phyloP scores from a whole-genome alignment of 2,888 invertebrate genomes.

The Andricus curvator region DNA sequence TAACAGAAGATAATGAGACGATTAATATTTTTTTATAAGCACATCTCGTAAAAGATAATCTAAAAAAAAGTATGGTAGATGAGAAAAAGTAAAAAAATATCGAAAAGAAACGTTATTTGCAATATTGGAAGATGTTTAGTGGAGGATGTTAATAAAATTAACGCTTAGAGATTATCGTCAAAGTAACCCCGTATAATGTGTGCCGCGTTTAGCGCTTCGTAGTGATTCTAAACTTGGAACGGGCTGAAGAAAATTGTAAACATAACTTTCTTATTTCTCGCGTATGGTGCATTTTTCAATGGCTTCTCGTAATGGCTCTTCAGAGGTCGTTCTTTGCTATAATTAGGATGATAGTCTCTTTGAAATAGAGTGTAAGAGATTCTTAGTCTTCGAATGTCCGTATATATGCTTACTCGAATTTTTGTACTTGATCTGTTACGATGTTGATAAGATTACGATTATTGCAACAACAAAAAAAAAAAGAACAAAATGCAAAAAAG shows the following conservation, averaged over 20 bases:
- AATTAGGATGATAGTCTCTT: slow-evolving; percentile 35
- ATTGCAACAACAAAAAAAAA: neutral
- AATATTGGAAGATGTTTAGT: slow-evolving; percentile 44
- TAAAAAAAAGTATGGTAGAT: slow-evolving; percentile 61
- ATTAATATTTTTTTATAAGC: slow-evolving; percentile 73
- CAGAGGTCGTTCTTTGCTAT: slow-evolving; percentile 33
- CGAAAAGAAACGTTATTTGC: slow-evolving; percentile 39
- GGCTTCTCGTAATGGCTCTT: slow-evolving; percentile 8
- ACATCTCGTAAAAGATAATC: slow-evolving; percentile 68
- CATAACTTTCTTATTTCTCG: slow-evolving; percentile 26
- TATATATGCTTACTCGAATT: slow-evolving; percentile 28
- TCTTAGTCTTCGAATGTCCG: slow-evolving; percentile 22
- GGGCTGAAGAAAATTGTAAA: slow-evolving; percentile 9
- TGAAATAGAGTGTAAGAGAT: slow-evolving; percentile 25
- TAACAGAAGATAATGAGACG: slow-evolving; percentile 69
- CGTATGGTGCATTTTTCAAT: slow-evolving; percentile 22
- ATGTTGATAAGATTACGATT: neutral
- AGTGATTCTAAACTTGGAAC: slow-evolving; percentile 34
- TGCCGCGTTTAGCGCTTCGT: slow-evolving; percentile 40
- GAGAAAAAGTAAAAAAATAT: slow-evolving; percentile 45
- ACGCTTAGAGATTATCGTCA: slow-evolving; percentile 42
- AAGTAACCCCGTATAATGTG: slow-evolving; percentile 31
- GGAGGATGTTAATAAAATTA: slow-evolving; percentile 41
- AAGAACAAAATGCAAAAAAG: neutral
- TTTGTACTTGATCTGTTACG: slow-evolving; percentile 18